Evolutionary conservation across 2,888 invertebrate species (phyloP).

Genomic region (Pycnomerus fuliginosus): DNA sequence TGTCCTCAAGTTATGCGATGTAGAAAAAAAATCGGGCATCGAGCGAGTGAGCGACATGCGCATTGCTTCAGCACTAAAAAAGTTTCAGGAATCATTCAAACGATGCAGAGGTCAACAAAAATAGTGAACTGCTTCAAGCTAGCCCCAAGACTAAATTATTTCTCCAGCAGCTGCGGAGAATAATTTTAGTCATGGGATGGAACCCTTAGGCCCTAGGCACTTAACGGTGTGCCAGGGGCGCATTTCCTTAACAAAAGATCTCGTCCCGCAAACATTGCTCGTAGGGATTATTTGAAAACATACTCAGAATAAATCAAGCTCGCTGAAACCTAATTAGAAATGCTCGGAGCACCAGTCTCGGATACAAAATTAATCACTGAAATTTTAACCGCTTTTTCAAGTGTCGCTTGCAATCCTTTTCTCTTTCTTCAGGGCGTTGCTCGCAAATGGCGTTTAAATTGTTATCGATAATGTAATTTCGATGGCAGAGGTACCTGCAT

Average conservation of each 20-base stretch:
- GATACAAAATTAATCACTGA: slow-evolving; percentile 21
- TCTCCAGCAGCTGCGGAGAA: too few species aligned
- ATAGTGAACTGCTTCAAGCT: too few species aligned
- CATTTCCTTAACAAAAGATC: slow-evolving; percentile 25
- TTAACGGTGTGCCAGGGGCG: slow-evolving; percentile 11
- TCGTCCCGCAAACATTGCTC: slow-evolving; percentile 18
- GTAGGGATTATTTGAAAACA: slow-evolving; percentile 27
- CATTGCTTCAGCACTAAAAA: too few species aligned
- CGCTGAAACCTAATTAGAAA: slow-evolving; percentile 27
- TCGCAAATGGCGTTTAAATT: too few species aligned
- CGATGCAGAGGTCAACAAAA: too few species aligned
- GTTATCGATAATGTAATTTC: too few species aligned
- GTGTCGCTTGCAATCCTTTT: slow-evolving; percentile 12
- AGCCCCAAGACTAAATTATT: too few species aligned
- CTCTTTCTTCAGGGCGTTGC: slow-evolving; percentile 4
- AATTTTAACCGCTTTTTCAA: slow-evolving; percentile 17
- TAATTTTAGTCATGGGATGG: slow-evolving; percentile 20
- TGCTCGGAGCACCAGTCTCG: slow-evolving; percentile 15
- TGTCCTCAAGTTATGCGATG: too few species aligned
- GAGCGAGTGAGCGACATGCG: too few species aligned
- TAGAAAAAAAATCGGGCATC: too few species aligned
- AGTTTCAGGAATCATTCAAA: too few species aligned
- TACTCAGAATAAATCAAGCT: slow-evolving; percentile 26
- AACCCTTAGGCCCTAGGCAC: slow-evolving; percentile 11
- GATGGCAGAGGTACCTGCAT: too few species aligned